phyloP scores from a whole-genome alignment of 2,113 vertebrate species.

The Nothocercus nigrocapillus region DNA sequence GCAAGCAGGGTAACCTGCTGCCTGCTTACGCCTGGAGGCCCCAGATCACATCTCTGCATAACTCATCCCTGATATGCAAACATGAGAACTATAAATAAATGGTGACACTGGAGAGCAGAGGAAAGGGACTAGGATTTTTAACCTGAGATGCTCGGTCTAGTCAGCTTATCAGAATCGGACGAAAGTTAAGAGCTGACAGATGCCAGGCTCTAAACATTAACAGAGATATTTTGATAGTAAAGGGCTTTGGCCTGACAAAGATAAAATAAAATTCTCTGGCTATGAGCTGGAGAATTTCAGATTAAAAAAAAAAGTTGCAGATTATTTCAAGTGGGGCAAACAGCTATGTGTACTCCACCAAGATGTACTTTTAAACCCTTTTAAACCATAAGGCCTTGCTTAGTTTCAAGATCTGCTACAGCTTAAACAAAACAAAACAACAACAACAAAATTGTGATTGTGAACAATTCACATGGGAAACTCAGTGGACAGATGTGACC shows the following conservation, averaged over 20 bases:
- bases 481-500: neutral
- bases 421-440: neutral
- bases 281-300: neutral
- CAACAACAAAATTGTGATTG: neutral
- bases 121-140: neutral
- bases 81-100: conserved; percentile 57
- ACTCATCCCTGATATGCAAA: conserved; percentile 1
- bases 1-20: neutral
- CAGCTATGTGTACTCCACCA: neutral
- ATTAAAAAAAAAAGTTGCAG: neutral
- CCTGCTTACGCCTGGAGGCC: conserved; percentile 4
- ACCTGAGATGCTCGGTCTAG: neutral
- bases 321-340: conserved; percentile 3
- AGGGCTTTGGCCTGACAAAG: neutral
- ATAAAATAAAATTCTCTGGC: neutral
- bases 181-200: neutral
- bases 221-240: neutral
- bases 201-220: neutral
- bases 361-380: conserved; percentile 31
- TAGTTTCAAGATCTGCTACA: neutral
- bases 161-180: neutral
- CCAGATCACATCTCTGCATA: conserved; percentile 1
- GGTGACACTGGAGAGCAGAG: neutral
- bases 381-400: conserved; percentile 2
- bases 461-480: neutral